These are phyloP conservation scores for Teleiodes luculella DNA, from an alignment of 2,888 invertebrate species.

Conservation along the genomic window DNA sequence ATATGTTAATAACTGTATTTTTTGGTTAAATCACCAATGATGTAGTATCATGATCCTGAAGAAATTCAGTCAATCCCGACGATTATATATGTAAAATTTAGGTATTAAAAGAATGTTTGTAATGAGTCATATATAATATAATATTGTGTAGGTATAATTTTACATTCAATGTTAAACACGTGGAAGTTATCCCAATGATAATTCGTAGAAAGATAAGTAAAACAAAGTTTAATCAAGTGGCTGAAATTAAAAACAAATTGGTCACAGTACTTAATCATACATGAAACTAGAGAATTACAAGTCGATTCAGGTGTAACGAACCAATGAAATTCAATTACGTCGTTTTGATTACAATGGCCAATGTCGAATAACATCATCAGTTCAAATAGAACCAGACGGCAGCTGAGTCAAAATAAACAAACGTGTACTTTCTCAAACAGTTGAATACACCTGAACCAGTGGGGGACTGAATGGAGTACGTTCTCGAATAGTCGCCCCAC, in stretches of 20 bases:
- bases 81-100: too few relatives aligned
- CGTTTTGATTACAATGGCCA: background rate
- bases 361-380: background rate
- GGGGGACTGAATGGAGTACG: conserved; percentile 48
- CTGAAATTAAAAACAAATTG: conserved; percentile 13
- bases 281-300: background rate
- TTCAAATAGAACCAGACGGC: background rate
- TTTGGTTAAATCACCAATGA: too few relatives aligned
- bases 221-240: conserved; percentile 21
- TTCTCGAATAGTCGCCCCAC: conserved; percentile 63
- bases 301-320: background rate
- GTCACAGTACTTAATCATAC: background rate
- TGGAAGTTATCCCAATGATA: background rate
- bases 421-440: conserved; percentile 31
- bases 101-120: too few relatives aligned
- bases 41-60: too few relatives aligned
- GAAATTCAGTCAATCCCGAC: too few relatives aligned
- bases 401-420: background rate
- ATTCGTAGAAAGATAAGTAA: too few relatives aligned
- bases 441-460: conserved; percentile 56
- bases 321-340: background rate
- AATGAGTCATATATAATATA: too few relatives aligned
- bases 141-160: background rate
- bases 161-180: background rate
- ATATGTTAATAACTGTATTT: too few relatives aligned